Base-by-base conservation (phyloP, 2,113 vertebrate genomes). In the Cebidichthys violaceus region DNA sequence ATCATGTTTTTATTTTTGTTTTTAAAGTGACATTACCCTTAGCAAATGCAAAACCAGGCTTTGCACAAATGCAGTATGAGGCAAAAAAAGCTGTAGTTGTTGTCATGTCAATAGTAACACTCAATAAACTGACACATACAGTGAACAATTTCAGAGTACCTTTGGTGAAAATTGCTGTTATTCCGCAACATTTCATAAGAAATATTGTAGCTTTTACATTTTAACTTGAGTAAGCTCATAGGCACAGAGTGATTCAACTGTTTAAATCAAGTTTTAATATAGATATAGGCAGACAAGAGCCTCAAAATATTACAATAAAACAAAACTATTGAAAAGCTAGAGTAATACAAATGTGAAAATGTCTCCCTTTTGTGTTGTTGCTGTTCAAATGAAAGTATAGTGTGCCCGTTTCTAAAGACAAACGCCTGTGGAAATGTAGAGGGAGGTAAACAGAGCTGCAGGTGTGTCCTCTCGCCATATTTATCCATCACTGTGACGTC, bases 401-500 rank as follows among this genome's bases (percentile, higher is more conserved):
- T 6, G 24, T 18, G 27, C 4, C 4, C 29, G 0, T 9, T 27
- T 2, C 24, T 39, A 14, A 27, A 43, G 1, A 37, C 17, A 60
- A 31, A 35, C 68, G 2, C 5, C 43, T 24, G 11, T 29, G 9
- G 20, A 54, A 10, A 4, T 4, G 35, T 6, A 15, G 17, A 14
- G 27, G 15, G 6, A 11, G 15, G 37, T n/a, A 57, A 29, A n/a
- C 0, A 57, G 17, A 22, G 47, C 65, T 17, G 31, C 90, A 85
- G 86, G 82, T 85, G 79, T 10, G 65, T 52, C 43, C 0, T 18
- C 37, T 11, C 62, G 39, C 43, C 71, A 57, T 69, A 2, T 85
- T 45, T 72, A 8, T 52, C 8, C 70, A 64, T 70, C 39, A 0
- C 0, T 1, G 60, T 95, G 89, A 95, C 94, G 93, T 95, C 92